Conservation (phyloP, 2,113 vertebrate species). For the Lates calcarifer region DNA sequence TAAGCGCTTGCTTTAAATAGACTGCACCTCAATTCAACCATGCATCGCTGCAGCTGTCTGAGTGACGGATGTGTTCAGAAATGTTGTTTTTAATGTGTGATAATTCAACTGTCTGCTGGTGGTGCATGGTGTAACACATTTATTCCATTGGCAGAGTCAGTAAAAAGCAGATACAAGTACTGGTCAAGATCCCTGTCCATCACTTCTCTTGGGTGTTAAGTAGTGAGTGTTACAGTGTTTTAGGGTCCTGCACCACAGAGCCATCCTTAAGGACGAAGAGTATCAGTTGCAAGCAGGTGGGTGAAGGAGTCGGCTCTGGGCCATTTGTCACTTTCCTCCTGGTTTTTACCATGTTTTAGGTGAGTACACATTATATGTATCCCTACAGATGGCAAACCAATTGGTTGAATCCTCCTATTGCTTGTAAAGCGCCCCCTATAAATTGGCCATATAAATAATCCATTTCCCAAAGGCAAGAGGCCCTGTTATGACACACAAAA, state of each 20-base stretch:
- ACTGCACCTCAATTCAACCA: conserved; percentile 34
- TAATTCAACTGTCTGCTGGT: conserved; percentile 13
- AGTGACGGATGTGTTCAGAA: conserved; percentile 28
- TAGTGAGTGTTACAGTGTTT: conserved; percentile 8
- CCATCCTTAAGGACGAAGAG: neutral
- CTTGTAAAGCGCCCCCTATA: conserved; percentile 32
- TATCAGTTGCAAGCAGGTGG: conserved; percentile 12
- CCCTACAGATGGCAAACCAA: conserved; percentile 32
- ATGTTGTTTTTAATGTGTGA: conserved; percentile 39
- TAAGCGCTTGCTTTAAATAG: conserved; percentile 43
- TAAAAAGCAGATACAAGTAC: neutral
- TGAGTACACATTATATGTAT: conserved; percentile 14
- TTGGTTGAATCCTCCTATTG: conserved; percentile 30
- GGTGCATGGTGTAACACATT: neutral
- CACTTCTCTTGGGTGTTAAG: neutral
- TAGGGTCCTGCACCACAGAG: conserved; percentile 15
- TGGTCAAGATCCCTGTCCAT: neutral
- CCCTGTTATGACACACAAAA: conserved; percentile 56
- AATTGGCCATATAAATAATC: conserved; percentile 63
- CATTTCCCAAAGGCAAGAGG: conserved; percentile 30
- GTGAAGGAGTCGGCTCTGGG: neutral
- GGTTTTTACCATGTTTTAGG: neutral
- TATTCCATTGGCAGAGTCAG: neutral
- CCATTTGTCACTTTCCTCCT: neutral
- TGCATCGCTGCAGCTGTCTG: conserved; percentile 32